Conservation (phyloP, 1,140 invertebrate species). For the Helicoverpa armigera region DNA sequence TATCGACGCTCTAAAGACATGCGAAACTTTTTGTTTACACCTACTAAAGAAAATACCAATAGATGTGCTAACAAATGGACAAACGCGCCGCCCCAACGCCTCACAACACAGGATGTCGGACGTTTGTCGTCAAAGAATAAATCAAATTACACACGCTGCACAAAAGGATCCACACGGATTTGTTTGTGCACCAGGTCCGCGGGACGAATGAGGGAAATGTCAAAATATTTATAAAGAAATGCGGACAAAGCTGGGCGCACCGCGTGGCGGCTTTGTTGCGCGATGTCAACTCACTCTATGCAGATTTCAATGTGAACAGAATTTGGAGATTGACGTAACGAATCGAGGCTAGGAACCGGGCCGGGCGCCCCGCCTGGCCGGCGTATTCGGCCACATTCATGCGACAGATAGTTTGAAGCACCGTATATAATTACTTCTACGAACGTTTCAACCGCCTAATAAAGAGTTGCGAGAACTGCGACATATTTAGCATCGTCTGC, state of each 20-base stretch:
- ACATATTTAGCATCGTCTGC: slow-evolving; percentile 52
- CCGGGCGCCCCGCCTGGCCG: slow-evolving; percentile 74
- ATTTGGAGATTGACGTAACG: slow-evolving; percentile 83
- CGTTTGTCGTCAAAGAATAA: slow-evolving; percentile 82
- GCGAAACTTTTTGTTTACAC: slow-evolving; percentile 71
- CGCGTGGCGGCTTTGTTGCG: slow-evolving; percentile 77
- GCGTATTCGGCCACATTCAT: slow-evolving; percentile 65
- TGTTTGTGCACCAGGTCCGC: slow-evolving; percentile 78
- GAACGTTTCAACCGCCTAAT: slow-evolving; percentile 77
- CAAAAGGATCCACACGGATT: slow-evolving; percentile 82
- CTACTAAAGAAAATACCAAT: slow-evolving; percentile 75
- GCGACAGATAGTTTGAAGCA: slow-evolving; percentile 75
- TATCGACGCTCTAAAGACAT: slow-evolving; percentile 61
- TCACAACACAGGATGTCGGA: slow-evolving; percentile 72
- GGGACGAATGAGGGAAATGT: slow-evolving; percentile 82
- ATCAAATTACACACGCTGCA: slow-evolving; percentile 83
- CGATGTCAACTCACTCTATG: slow-evolving; percentile 84
- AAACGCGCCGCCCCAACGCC: slow-evolving; percentile 70
- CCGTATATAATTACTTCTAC: slow-evolving; percentile 84
- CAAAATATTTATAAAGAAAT: slow-evolving; percentile 86
- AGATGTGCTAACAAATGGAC: slow-evolving; percentile 80
- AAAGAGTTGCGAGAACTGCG: slow-evolving; percentile 77
- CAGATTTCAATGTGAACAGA: slow-evolving; percentile 81
- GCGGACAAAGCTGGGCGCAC: slow-evolving; percentile 75
- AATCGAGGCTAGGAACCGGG: slow-evolving; percentile 67